These are phyloP conservation scores for Eolophus roseicapilla DNA, from an alignment of 2,113 vertebrate genomes.

Conservation along the genomic window DNA sequence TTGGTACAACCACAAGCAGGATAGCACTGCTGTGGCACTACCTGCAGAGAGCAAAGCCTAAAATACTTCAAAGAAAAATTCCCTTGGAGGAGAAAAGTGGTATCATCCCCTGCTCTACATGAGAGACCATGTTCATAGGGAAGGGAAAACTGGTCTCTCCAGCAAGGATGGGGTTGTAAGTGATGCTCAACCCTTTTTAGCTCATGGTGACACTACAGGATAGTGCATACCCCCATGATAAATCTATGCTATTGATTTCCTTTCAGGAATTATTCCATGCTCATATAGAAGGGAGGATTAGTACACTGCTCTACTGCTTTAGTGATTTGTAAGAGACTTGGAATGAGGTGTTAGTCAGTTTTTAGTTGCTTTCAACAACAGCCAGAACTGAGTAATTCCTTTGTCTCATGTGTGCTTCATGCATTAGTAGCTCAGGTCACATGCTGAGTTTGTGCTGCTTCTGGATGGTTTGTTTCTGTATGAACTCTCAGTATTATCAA, in stretches of 20 bases:
- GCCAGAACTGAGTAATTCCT: neutral
- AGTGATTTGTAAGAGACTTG: constrained; percentile 54
- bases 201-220: constrained; percentile 6
- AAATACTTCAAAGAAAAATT: neutral
- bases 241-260: constrained; percentile 62
- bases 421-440: neutral
- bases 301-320: constrained; percentile 50
- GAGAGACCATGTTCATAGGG: neutral
- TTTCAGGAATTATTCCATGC: constrained; percentile 48
- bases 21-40: neutral
- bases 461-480: neutral
- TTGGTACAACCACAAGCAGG: neutral
- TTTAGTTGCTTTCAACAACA: constrained; percentile 44
- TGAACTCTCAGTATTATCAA: neutral
- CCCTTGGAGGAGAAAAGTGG: neutral
- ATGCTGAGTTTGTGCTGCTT: neutral
- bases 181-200: constrained; percentile 1
- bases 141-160: neutral
- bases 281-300: constrained; percentile 58
- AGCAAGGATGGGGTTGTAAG: neutral
- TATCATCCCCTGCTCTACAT: neutral
- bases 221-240: constrained; percentile 3
- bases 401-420: neutral
- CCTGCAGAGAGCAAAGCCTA: neutral
- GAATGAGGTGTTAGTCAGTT: constrained; percentile 29